Evolutionary conservation across 2,888 invertebrate species (phyloP).

Genomic region (Sacculina carcini): DNA sequence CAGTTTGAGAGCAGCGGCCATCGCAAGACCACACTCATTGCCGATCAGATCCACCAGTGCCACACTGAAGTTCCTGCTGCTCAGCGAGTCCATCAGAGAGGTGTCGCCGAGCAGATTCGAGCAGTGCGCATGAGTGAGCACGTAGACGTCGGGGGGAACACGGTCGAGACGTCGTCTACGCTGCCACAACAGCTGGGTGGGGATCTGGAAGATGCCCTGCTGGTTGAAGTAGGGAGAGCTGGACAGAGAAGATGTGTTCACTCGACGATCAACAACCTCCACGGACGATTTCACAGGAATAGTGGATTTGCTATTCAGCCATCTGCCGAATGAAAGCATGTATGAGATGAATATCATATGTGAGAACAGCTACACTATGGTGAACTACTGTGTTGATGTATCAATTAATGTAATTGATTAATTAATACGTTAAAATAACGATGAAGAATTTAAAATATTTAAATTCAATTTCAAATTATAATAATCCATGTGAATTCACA

Average conservation of each 20-base stretch:
- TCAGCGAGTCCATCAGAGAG: slow-evolving; percentile 12
- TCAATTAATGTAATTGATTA: no score
- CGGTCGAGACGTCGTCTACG: background rate
- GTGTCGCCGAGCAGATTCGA: slow-evolving; percentile 10
- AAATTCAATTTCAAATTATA: no score
- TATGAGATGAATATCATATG: no score
- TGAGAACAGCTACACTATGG: no score
- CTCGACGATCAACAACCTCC: background rate
- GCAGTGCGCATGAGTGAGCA: slow-evolving; percentile 12
- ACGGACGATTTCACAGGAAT: background rate
- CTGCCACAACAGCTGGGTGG: slow-evolving; percentile 12
- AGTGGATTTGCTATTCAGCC: background rate
- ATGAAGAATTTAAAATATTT: no score
- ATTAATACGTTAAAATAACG: no score
- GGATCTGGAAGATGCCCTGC: slow-evolving; percentile 11
- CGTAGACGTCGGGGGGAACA: slow-evolving; percentile 12
- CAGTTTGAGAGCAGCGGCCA: slow-evolving; percentile 16
- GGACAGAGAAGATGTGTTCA: background rate
- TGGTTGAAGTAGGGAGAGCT: slow-evolving; percentile 10
- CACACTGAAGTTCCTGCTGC: slow-evolving; percentile 15
- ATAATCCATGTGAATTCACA: no score
- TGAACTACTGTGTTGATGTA: no score
- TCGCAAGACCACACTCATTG: slow-evolving; percentile 18
- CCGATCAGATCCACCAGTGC: slow-evolving; percentile 17
- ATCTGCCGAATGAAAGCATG: no score